Conservation (phyloP, 2,113 vertebrate species). For the Chamaetylas fuelleborni region DNA sequence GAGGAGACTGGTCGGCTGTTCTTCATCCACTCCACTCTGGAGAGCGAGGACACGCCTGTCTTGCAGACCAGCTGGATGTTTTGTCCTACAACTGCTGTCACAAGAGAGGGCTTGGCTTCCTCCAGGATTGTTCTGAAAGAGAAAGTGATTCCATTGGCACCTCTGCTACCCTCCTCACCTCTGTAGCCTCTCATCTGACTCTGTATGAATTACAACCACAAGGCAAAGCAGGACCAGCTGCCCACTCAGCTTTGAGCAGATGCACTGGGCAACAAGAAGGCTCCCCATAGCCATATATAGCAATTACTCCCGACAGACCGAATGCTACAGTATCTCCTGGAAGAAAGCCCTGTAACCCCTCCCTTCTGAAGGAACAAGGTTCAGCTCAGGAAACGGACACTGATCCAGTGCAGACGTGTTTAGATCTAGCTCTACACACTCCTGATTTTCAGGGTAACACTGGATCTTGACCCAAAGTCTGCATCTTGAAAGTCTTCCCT, state of each 20-base stretch:
- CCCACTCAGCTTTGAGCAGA: background rate
- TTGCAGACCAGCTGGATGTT: constrained; percentile 83
- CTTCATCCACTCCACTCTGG: constrained; percentile 83
- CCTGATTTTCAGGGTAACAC: background rate
- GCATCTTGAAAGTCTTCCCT: background rate
- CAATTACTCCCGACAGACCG: background rate
- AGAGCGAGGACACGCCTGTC: constrained; percentile 61
- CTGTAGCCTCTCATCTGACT: background rate
- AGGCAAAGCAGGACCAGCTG: background rate
- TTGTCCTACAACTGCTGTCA: constrained; percentile 83
- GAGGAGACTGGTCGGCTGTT: constrained; percentile 76
- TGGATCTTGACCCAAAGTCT: background rate
- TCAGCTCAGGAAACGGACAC: background rate
- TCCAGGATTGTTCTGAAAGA: constrained; percentile 77
- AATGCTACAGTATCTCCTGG: background rate
- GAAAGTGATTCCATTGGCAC: background rate
- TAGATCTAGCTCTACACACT: background rate
- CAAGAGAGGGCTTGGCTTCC: constrained; percentile 74
- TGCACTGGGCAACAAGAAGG: background rate
- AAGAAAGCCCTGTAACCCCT: background rate
- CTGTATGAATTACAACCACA: background rate
- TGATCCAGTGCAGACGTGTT: background rate
- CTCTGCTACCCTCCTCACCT: background rate
- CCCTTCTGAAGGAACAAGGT: background rate
- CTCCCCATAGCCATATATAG: background rate